Evolutionary conservation across 2,113 vertebrate genomes (phyloP).

Genomic region (Brachionichthys hirsutus): DNA sequence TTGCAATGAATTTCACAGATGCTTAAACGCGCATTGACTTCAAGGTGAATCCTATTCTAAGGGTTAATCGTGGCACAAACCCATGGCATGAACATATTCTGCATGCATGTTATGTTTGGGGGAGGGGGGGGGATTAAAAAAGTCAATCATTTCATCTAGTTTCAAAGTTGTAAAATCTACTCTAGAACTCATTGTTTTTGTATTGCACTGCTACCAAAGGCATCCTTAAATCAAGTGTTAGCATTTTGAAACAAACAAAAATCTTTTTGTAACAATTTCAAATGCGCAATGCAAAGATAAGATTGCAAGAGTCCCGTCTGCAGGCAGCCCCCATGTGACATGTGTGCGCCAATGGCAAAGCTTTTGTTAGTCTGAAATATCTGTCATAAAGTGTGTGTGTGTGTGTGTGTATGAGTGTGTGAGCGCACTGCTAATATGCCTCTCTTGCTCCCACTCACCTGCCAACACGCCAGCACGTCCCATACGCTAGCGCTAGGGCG

Average conservation of each 20-base stretch:
- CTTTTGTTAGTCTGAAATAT: conserved; percentile 38
- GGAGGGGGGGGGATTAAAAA: neutral
- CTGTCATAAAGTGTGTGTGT: conserved; percentile 48
- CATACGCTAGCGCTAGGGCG: conserved; percentile 83
- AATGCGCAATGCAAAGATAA: too few relatives aligned
- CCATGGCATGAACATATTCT: conserved; percentile 23
- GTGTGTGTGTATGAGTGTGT: conserved; percentile 52
- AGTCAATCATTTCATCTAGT: neutral
- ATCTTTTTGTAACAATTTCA: too few relatives aligned
- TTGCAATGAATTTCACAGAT: conserved; percentile 9
- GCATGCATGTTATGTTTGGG: conserved; percentile 27
- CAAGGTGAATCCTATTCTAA: conserved; percentile 10
- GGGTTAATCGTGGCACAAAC: conserved; percentile 27
- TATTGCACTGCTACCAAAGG: too few relatives aligned
- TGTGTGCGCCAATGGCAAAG: conserved; percentile 29
- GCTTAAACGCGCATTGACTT: conserved; percentile 24
- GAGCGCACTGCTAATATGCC: conserved; percentile 72
- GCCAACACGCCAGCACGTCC: conserved; percentile 77
- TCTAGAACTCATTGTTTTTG: neutral
- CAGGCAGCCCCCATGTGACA: conserved; percentile 24
- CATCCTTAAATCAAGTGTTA: too few relatives aligned
- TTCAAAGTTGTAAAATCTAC: neutral
- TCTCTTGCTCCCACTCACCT: conserved; percentile 70
- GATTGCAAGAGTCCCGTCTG: neutral
- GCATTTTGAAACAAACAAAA: neutral